Base-by-base conservation (phyloP, 1,140 invertebrate species). In the Zaprionus ghesquierei region DNA sequence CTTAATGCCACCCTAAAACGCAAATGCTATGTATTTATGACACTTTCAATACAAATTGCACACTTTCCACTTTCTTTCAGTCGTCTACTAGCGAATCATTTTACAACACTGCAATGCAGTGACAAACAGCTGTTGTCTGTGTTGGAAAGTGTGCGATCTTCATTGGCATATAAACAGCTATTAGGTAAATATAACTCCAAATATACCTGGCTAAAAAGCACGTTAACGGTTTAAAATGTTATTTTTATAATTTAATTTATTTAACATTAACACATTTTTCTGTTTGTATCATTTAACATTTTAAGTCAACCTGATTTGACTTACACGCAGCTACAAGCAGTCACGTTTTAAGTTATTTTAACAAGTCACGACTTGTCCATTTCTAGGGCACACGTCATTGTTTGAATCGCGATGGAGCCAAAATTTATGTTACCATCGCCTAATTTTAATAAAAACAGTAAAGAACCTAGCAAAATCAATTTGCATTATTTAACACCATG, bases 401-500 rank as follows among this genome's bases (percentile, higher is more conserved):
- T 73, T 55, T 64, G 18, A 49, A 60, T 18, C 6, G 29, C 68
- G 61, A 91, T 91, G 89, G 79, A 66, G 23, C 53, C 75, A 6
- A 91, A 90, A 60, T 91, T 91, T 22, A 2, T 64, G 2, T 66
- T 91, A 46, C 90, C 90, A 0, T 66, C 90, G 2, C 90, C 90
- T 9, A 91, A 91, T 56, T 91, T 91, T 27, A 65, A 69, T 54
- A 81, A 77, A 60, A 74, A 65, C 1, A 3, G 18, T 6, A 68
- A 69, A 15, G 73, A 66, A 12, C 22, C 49, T 0, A 55, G 10
- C 10, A 46, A 61, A 29, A 46, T 22, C 5, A 71, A 75, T 3
- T 70, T 77, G 18, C 87, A 85, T 41, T 91, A 85, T 35, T 49
- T 92, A 5, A 87, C 91, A 9, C 90, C 92, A 56, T 82, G 80